Conservation (phyloP, 2,797 vertebrate species). For the Craterocephalus amniculus region DNA sequence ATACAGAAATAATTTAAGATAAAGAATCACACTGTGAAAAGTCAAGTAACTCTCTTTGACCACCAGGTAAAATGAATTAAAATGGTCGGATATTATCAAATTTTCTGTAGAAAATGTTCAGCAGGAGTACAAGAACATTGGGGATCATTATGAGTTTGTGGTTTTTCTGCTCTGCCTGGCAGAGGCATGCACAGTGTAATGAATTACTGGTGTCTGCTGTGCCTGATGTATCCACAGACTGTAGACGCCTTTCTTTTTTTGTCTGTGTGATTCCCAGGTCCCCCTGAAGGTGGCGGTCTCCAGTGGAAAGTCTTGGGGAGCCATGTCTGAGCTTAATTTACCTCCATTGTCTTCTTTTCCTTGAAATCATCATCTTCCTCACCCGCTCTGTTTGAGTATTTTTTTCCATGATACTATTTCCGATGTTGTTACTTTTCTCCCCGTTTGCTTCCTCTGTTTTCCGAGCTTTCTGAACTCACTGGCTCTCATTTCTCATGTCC, state of each 20-base stretch:
- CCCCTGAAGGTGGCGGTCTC: conserved; percentile 92
- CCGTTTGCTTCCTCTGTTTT: background rate
- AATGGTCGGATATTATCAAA: background rate
- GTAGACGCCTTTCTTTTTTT: conserved; percentile 17
- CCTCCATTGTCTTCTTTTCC: conserved; percentile 39
- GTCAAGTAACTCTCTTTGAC: background rate
- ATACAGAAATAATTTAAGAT: too few species aligned
- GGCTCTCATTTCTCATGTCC: conserved; percentile 2
- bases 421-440: background rate
- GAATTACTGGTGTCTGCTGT: conserved; percentile 27
- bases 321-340: conserved; percentile 85
- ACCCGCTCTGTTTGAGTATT: too few species aligned
- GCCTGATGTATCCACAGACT: background rate
- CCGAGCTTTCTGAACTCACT: conserved; percentile 3
- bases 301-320: conserved; percentile 90
- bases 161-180: background rate
- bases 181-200: conserved; percentile 11
- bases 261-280: conserved; percentile 81
- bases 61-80: background rate
- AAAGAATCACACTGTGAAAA: too few species aligned
- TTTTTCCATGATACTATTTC: background rate
- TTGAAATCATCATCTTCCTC: conserved; percentile 28
- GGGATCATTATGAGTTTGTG: background rate
- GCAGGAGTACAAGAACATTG: too few species aligned
- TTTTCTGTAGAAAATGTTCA: too few species aligned